phyloP scores from a whole-genome alignment of 2,113 vertebrate genomes.

The Acrocephalus arundinaceus region DNA sequence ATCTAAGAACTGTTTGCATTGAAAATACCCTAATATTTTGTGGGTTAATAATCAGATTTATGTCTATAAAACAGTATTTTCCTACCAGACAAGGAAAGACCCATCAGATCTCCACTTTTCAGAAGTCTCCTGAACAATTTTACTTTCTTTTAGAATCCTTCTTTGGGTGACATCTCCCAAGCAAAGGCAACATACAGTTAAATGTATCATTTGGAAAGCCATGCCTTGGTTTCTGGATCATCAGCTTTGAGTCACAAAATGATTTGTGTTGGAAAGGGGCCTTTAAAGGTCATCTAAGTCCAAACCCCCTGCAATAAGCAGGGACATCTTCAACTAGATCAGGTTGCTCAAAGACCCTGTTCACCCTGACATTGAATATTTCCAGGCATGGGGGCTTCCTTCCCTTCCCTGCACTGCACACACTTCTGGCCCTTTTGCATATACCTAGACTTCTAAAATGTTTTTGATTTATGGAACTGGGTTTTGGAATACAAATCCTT shows the following conservation, averaged over 20 bases:
- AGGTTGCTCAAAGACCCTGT: accelerated
- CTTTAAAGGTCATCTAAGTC: background rate
- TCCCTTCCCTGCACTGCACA: background rate
- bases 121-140: background rate
- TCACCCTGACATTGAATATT: background rate
- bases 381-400: background rate
- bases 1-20: background rate
- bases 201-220: background rate
- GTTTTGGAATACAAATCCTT: background rate
- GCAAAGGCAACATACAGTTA: background rate
- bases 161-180: background rate
- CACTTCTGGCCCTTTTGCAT: background rate
- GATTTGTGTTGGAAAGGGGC: background rate
- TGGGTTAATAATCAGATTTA: background rate
- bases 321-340: background rate
- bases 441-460: background rate
- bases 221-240: background rate
- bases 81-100: background rate
- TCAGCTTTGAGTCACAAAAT: background rate
- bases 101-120: background rate
- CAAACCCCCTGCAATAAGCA: background rate
- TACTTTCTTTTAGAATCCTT: background rate
- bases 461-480: background rate
- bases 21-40: background rate
- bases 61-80: background rate